Evolutionary conservation across 35 echinoderm and acorn worm genomes (phyloP).

Genomic region (Diadema setosum): DNA sequence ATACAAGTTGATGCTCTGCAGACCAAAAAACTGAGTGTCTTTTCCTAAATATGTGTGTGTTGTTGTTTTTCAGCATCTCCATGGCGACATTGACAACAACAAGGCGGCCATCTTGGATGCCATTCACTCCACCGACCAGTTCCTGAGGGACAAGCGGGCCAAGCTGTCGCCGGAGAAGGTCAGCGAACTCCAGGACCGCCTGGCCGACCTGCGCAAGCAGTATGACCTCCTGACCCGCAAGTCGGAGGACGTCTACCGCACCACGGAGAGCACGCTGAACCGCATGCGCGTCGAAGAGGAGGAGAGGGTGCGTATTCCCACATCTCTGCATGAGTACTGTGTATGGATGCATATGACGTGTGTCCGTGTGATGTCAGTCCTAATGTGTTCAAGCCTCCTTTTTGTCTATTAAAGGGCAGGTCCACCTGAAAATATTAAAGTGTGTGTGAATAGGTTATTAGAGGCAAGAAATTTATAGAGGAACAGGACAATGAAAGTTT

Average conservation of each 20-base stretch:
- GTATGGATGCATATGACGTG: no score
- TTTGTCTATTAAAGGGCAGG: no score
- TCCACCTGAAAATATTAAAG: no score
- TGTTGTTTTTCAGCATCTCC: slow-evolving; percentile 44
- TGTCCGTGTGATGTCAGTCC: no score
- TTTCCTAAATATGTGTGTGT: no score
- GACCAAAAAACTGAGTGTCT: no score
- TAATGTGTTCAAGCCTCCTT: no score
- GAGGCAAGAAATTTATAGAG: no score
- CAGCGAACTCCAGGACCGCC: slow-evolving; percentile 58
- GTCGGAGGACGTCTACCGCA: slow-evolving; percentile 67
- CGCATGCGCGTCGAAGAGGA: slow-evolving; percentile 61
- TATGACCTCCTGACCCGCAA: slow-evolving; percentile 72
- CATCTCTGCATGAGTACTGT: no score
- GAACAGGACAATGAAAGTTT: no score
- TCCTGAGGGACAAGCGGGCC: slow-evolving; percentile 84
- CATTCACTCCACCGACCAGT: slow-evolving; percentile 89
- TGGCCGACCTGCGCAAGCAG: slow-evolving; percentile 74
- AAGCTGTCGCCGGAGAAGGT: slow-evolving; percentile 81
- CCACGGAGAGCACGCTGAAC: slow-evolving; percentile 53
- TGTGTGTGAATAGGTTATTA: no score
- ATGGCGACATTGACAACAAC: slow-evolving; percentile 91
- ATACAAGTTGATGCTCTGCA: no score
- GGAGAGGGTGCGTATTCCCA: slow-evolving; percentile 74
- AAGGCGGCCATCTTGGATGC: slow-evolving; percentile 88